Percentiles rank a stretch among this genome's conserved stretches.
These are phyloP conservation scores for Boloria selene DNA, from an alignment of 2,888 invertebrate genomes.

Conservation along the genomic window DNA sequence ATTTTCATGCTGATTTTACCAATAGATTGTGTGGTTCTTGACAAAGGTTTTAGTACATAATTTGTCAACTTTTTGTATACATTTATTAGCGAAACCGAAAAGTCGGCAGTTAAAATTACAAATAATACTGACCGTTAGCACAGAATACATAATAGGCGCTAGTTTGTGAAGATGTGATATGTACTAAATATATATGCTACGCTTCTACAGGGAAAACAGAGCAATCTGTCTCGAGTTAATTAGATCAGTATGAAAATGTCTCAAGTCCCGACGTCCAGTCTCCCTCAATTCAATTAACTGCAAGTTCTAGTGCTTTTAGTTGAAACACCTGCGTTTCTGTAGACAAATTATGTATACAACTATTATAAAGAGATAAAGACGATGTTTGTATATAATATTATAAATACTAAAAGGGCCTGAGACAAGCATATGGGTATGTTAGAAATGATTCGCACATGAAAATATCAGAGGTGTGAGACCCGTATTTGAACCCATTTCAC, in stretches of 20 bases:
- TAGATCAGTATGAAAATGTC: slow-evolving; percentile 33
- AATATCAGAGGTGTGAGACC: no score
- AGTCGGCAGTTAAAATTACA: no score
- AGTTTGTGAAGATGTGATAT: not conserved
- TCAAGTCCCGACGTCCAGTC: slow-evolving; percentile 22
- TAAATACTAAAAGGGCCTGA: no score
- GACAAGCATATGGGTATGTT: no score
- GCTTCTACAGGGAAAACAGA: not conserved
- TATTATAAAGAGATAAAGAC: no score
- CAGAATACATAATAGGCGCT: no score
- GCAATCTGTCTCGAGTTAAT: slow-evolving; percentile 24
- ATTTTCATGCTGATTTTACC: not conserved
- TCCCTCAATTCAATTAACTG: slow-evolving; percentile 30
- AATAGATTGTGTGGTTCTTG: not conserved
- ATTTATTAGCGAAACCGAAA: no score
- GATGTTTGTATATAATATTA: no score
- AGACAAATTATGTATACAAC: not conserved
- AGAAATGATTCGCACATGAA: no score
- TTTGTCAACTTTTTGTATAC: no score
- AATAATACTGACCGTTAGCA: not conserved
- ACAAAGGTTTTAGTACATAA: no score
- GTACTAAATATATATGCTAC: slow-evolving; percentile 9
- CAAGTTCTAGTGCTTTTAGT: slow-evolving; percentile 26
- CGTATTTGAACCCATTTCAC: no score
- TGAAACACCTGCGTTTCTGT: slow-evolving; percentile 21